Percentiles rank a stretch among this genome's conserved stretches.
Evolutionary conservation across 1,140 invertebrate genomes (phyloP).

Genomic region (Bombus ignitus): DNA sequence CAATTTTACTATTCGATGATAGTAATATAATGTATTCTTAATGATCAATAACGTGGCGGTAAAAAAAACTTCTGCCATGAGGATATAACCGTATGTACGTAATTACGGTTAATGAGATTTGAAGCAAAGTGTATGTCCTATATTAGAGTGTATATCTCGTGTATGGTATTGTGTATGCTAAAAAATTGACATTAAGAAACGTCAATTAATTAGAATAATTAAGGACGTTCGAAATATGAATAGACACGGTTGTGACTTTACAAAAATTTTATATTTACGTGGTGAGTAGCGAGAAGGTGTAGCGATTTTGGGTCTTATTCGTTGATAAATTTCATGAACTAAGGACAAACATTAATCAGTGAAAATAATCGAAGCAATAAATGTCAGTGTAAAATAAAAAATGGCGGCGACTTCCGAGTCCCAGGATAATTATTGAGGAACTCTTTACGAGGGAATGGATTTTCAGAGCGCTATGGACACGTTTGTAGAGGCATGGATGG

Average conservation of each 20-base stretch:
- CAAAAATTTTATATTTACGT: not conserved
- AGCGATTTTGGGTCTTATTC: not conserved
- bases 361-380: slow-evolving; percentile 16
- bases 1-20: slow-evolving; percentile 9
- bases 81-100: not conserved
- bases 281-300: not conserved
- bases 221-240: not conserved
- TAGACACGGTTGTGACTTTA: not conserved
- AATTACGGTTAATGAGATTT: not conserved
- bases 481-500: slow-evolving; percentile 97
- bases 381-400: slow-evolving; percentile 56
- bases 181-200: not conserved
- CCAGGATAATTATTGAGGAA: slow-evolving; percentile 64
- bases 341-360: not conserved
- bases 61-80: not conserved
- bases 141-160: not conserved
- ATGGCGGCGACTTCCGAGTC: slow-evolving; percentile 67
- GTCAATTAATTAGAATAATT: not conserved
- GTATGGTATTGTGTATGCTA: not conserved
- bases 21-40: not conserved
- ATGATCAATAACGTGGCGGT: not conserved
- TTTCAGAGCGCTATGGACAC: slow-evolving; percentile 98
- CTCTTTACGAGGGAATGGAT: slow-evolving; percentile 88
- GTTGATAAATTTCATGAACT: not conserved
- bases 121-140: not conserved